phyloP scores from a whole-genome alignment of 2,888 invertebrate genomes.

The Pinctada fucata region DNA sequence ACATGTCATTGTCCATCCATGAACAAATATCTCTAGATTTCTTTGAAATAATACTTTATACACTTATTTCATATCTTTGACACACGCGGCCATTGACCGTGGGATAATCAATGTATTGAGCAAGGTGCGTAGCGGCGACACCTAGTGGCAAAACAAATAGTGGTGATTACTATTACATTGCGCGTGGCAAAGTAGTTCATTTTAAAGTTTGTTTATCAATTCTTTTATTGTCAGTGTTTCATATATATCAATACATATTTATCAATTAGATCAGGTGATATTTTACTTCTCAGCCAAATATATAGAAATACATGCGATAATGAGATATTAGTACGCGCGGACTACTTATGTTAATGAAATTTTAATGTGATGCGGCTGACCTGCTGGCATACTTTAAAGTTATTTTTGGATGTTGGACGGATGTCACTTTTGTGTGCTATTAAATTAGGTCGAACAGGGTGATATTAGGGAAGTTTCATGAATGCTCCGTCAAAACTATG shows the following conservation, averaged over 20 bases:
- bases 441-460: conserved; percentile 66
- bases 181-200: neutral
- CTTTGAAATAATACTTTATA: too few species aligned
- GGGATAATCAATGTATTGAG: neutral
- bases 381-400: conserved; percentile 59
- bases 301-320: neutral
- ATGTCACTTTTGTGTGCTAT: conserved; percentile 62
- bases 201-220: too few species aligned
- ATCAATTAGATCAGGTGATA: too few species aligned
- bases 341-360: conserved; percentile 57
- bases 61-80: too few species aligned
- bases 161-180: neutral
- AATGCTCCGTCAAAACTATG: conserved; percentile 58
- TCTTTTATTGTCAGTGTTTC: too few species aligned
- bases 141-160: neutral
- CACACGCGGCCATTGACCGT: neutral
- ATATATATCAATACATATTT: too few species aligned
- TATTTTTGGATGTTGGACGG: conserved; percentile 68
- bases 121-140: neutral
- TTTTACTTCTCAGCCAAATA: too few species aligned
- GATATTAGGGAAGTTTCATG: conserved; percentile 65
- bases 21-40: too few species aligned
- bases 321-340: conserved; percentile 45
- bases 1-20: too few species aligned
- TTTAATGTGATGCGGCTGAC: conserved; percentile 58